Evolutionary conservation across 1,140 invertebrate species (phyloP), one percentile per base, ranked within the genome.

Genomic region (Papilio polyxenes): DNA sequence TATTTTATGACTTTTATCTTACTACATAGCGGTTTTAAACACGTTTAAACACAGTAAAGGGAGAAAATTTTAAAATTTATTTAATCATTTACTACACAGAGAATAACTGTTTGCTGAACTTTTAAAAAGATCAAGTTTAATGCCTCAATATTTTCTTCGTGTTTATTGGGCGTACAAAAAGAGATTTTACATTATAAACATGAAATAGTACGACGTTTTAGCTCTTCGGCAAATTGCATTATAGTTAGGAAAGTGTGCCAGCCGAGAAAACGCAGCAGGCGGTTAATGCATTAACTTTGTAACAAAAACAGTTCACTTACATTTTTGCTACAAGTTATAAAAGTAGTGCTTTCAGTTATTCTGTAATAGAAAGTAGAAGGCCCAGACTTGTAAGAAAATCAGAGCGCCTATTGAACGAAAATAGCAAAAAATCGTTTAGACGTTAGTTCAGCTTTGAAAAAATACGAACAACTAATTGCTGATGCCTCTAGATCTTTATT

Each of bases 271-370:
- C 37, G 48, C 75, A 76, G 48, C 75, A n/a, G 75, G 75, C 75
- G 75, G n/a, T 20, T 76, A 76, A 76, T 76, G 75, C 40, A 11
- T 76, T 76, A 49, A 76, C 75, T 51, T 76, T 51, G 75, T 76
- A 20, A 76, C 48, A 75, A 20, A 17, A 40, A 75, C 7, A 9
- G 15, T 23, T 31, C 23, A 65, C 62, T 65, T 59, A 59, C 56
- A 20, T 59, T 65, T 20, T 65, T 65, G 10, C 23, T 13, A 65
- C 20, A 65, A 65, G 11, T 20, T 31, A 65, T 31, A 31, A 5
- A 7, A 17, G 8, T 8, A 59, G 1, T 59, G 20, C n/a, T 59
- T n/a, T 9, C 2, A 59, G 7, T 20, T 8, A 8, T 20, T 59
- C 17, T 20, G 56, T 1, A 15, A n/a, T 59, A 8, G 10, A 53